Conservation (phyloP, 2,113 vertebrate genomes). For the Ophthalmolycus amberensis region DNA sequence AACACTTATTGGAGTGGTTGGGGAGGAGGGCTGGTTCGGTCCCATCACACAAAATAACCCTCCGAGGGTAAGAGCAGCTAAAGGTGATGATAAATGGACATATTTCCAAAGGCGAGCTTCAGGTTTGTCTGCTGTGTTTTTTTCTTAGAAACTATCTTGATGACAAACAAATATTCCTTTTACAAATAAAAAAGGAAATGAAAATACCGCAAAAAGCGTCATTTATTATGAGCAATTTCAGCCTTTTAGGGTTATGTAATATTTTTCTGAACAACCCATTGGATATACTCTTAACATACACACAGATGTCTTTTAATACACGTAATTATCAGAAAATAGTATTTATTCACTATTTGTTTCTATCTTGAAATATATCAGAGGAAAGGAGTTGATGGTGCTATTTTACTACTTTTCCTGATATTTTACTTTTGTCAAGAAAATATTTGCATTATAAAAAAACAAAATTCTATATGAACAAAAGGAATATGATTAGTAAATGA, state of each 20-base stretch:
- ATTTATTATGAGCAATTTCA: background rate
- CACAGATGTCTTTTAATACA: background rate
- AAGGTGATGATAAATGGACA: conserved; percentile 75
- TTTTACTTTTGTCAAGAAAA: background rate
- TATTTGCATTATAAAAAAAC: background rate
- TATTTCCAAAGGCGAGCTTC: conserved; percentile 58
- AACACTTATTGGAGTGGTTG: conserved; percentile 98
- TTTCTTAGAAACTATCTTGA: conserved; percentile 18
- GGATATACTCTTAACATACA: background rate
- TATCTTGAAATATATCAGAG: background rate
- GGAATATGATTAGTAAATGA: background rate
- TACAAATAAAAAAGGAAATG: background rate
- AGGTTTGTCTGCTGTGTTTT: conserved; percentile 40
- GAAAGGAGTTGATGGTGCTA: background rate
- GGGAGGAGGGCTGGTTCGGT: conserved; percentile 82
- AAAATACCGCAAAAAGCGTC: background rate
- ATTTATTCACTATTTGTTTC: background rate
- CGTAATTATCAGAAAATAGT: background rate
- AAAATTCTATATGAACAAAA: background rate
- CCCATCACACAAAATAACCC: conserved; percentile 93
- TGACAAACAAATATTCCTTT: conserved; percentile 34
- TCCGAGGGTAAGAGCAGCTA: conserved; percentile 79
- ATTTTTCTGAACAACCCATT: background rate
- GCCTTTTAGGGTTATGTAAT: background rate
- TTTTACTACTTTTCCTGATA: background rate